Conservation (phyloP, 1,140 invertebrate species). For the Drosophila fuyamai region DNA sequence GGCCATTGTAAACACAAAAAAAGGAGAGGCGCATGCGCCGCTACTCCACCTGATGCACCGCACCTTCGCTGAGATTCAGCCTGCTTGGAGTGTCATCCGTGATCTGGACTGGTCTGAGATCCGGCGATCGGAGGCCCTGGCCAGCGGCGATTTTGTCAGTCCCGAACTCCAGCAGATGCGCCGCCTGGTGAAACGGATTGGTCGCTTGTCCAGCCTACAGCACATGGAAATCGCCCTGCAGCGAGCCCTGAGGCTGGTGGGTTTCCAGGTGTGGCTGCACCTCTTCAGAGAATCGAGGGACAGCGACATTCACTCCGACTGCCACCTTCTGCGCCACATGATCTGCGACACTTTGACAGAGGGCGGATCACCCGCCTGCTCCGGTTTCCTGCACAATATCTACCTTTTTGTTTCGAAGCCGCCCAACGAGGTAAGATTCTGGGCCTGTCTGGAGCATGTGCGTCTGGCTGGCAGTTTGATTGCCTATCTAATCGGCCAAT, state of each 20-base stretch:
- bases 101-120: conserved; percentile 57
- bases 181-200: conserved; percentile 54
- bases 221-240: conserved; percentile 47
- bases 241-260: conserved; percentile 33
- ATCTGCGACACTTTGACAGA: conserved; percentile 57
- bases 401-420: conserved; percentile 36
- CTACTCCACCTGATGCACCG: conserved; percentile 47
- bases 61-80: conserved; percentile 39
- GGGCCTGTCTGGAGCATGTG: conserved; percentile 36
- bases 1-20: conserved; percentile 38
- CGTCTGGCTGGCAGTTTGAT: conserved; percentile 41
- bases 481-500: conserved; percentile 36
- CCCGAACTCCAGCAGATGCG: conserved; percentile 54
- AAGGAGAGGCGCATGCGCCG: conserved; percentile 49
- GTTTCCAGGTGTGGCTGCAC: conserved; percentile 46
- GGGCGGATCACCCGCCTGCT: conserved; percentile 9
- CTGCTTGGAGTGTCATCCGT: conserved; percentile 44
- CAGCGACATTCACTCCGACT: conserved; percentile 47
- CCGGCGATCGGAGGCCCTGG: conserved; percentile 7
- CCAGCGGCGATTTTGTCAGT: conserved; percentile 11
- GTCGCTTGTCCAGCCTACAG: conserved; percentile 20
- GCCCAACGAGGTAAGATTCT: conserved; percentile 44
- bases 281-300: conserved; percentile 52
- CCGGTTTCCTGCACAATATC: conserved; percentile 52
- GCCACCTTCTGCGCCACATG: conserved; percentile 57